A percentile compares a stretch with the other conserved stretches of the same genome.
Conservation (phyloP, 2,797 vertebrate genomes). For the Pseudochirops cupreus region DNA sequence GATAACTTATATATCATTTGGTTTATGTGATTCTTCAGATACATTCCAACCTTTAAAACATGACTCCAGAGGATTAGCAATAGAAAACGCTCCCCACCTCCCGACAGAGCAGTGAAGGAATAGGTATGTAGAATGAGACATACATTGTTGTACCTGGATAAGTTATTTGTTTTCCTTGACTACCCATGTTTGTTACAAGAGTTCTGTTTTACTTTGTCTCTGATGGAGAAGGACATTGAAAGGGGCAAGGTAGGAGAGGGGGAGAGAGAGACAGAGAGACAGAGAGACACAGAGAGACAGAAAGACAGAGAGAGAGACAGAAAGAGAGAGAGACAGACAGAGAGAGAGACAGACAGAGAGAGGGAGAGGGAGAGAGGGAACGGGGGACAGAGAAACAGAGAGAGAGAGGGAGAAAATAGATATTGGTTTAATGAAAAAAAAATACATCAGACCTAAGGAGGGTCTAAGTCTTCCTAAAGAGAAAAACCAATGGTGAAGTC, state of each 20-base stretch:
- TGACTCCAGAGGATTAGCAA: background rate
- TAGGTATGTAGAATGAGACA: background rate
- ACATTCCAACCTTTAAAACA: background rate
- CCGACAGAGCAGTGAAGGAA: background rate
- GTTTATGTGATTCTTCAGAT: background rate
- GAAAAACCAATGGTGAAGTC: background rate
- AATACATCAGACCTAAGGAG: too few relatives aligned
- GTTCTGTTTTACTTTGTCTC: too few relatives aligned
- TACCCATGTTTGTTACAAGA: background rate
- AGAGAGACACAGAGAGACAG: too few relatives aligned
- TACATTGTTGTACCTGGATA: background rate
- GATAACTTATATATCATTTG: background rate
- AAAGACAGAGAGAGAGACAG: too few relatives aligned
- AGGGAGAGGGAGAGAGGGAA: background rate
- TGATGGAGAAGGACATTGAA: too few relatives aligned
- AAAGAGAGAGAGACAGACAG: too few relatives aligned
- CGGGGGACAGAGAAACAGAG: background rate
- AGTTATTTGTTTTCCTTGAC: background rate
- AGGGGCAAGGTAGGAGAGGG: too few relatives aligned
- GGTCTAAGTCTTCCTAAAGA: too few relatives aligned
- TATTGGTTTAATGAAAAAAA: too few relatives aligned
- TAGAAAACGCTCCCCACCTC: background rate
- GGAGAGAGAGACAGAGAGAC: too few relatives aligned
- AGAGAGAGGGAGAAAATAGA: background rate
- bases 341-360: background rate